A percentile compares a stretch with the other conserved stretches of the same genome.
These are phyloP conservation scores for Florisuga fusca DNA, from an alignment of 2,797 vertebrate genomes.

Conservation along the genomic window DNA sequence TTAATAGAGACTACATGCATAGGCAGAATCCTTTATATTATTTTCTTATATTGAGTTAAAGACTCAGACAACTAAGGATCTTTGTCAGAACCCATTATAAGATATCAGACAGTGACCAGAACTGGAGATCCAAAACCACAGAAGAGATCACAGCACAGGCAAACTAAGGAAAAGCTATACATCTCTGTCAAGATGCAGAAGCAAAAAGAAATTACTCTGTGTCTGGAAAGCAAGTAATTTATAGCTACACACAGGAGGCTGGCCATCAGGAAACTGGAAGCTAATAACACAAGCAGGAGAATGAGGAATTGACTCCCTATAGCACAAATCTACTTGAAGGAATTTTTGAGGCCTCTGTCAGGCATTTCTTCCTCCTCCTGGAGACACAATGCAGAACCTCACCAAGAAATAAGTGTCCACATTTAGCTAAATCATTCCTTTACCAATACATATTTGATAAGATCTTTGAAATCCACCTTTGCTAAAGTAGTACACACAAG, in stretches of 20 bases:
- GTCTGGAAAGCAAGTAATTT: neutral
- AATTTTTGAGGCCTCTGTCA: neutral
- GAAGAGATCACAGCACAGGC: neutral
- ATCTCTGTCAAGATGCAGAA: neutral
- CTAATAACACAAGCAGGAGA: neutral
- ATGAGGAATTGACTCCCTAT: neutral
- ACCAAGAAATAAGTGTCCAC: neutral
- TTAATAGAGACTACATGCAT: neutral
- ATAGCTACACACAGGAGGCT: neutral
- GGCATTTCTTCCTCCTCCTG: neutral
- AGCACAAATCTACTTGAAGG: neutral
- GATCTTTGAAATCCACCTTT: neutral
- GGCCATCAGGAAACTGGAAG: neutral
- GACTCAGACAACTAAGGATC: neutral
- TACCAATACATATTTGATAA: neutral
- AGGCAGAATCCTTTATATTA: neutral
- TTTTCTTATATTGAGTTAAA: neutral
- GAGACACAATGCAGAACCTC: neutral
- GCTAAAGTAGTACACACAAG: fast-evolving
- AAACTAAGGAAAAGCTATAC: neutral
- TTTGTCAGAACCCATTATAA: neutral
- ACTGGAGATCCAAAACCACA: neutral
- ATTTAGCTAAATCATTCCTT: neutral
- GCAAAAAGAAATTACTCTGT: neutral
- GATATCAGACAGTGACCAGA: neutral